A percentile compares a stretch with the other conserved stretches of the same genome.
These are phyloP conservation scores for Acanthiza pusilla DNA, from an alignment of 2,797 vertebrate species.

Conservation along the genomic window DNA sequence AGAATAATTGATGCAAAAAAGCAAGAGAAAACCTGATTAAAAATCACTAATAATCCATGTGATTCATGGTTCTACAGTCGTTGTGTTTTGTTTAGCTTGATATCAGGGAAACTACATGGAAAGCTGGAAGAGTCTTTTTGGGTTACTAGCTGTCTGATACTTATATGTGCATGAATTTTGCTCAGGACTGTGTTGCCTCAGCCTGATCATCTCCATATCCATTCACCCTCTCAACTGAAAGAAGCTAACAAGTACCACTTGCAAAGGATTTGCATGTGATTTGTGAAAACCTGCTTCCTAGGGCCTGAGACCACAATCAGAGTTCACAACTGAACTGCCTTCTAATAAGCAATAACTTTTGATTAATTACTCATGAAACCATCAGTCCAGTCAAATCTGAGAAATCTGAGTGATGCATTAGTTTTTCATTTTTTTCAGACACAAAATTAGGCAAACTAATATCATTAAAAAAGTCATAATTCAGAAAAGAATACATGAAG, in stretches of 20 bases:
- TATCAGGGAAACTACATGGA: background rate
- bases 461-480: background rate
- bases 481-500: background rate
- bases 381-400: background rate
- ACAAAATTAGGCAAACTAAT: background rate
- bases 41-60: background rate
- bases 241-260: background rate
- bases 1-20: slow-evolving; percentile 7
- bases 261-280: background rate
- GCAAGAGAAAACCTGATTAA: background rate
- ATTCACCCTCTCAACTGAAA: background rate
- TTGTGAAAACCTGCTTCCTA: background rate
- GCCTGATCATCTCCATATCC: background rate
- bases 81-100: background rate
- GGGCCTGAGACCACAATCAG: background rate
- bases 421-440: background rate
- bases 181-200: background rate
- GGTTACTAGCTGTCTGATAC: background rate
- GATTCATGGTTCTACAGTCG: background rate
- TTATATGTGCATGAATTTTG: background rate
- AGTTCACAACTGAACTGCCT: background rate
- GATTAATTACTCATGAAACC: background rate
- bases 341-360: background rate
- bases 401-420: background rate
- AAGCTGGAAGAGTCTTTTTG: background rate